Conservation (phyloP, 2,113 vertebrate genomes). For the Antigone vipio region DNA sequence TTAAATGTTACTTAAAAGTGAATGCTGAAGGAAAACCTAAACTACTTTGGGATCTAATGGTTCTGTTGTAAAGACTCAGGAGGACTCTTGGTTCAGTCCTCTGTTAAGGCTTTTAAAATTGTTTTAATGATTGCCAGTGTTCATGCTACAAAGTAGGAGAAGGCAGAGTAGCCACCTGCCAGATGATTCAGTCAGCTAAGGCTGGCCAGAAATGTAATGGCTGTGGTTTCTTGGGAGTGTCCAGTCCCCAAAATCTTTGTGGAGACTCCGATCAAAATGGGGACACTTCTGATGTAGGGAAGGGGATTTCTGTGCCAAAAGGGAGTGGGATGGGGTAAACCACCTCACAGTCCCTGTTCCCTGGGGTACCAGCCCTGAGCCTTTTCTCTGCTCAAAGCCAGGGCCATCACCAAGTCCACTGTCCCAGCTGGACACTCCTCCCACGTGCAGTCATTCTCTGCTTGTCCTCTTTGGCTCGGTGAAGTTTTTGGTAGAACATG, state of each 20-base stretch:
- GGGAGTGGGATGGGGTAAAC: background rate
- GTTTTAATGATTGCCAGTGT: background rate
- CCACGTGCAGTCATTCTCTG: rapidly evolving
- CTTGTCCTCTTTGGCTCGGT: background rate
- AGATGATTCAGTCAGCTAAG: background rate
- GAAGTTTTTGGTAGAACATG: background rate
- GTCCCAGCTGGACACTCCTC: background rate
- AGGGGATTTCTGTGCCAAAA: background rate
- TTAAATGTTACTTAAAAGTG: background rate
- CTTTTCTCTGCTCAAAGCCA: background rate
- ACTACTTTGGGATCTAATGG: background rate
- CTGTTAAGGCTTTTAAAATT: background rate
- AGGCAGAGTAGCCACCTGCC: background rate
- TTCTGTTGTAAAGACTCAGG: background rate
- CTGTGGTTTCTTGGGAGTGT: background rate
- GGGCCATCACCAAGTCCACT: too few species aligned
- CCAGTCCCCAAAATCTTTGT: background rate
- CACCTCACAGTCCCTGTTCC: background rate
- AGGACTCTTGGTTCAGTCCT: background rate
- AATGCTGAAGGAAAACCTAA: background rate
- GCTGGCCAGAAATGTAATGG: background rate
- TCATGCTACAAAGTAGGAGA: background rate
- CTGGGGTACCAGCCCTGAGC: background rate
- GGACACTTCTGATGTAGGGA: background rate
- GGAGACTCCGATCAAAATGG: background rate